Evolutionary conservation across 2,113 vertebrate species (phyloP), one percentile per base, ranked within the genome.

Genomic region (Rhinoderma darwinii): DNA sequence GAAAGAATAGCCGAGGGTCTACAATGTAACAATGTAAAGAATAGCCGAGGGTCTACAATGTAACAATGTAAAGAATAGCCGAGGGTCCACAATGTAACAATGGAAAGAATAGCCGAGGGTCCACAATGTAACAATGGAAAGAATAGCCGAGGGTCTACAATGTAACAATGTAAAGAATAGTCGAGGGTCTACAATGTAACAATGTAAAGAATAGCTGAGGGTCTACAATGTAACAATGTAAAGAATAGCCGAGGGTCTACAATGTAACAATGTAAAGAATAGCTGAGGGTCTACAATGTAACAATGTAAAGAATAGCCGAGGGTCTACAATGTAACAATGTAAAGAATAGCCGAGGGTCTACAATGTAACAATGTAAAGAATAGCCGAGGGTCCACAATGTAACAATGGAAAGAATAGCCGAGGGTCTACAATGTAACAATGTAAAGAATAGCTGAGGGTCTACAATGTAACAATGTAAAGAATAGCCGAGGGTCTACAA

Each of bases 51-150:
- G 25, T 27, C 8, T 27, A 4, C 11, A 1, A n/a, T n/a, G 22
- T 1, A 11, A 10, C 56, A 0, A n/a, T 2, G 22, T 12, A 3
- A n/a, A n/a, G n/a, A n/a, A n/a, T 7, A 32, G 30, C 12, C n/a
- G 59, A 5, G 56, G 56, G 25, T 27, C 8, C 11, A 4, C 11
- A 1, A n/a, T n/a, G 22, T 1, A 11, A 10, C 56, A 0, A n/a
- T 2, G 22, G 2, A 3, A n/a, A n/a, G n/a, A n/a, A n/a, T 7
- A 32, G 30, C 12, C n/a, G 59, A 5, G 56, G 56, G 25, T 27
- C 8, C 11, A 4, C 11, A 1, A n/a, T n/a, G 22, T 1, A 11
- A 10, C 56, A 0, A n/a, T 2, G 22, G 2, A 3, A n/a, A n/a
- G n/a, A n/a, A n/a, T 7, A 32, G 30, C 12, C n/a, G 59, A 5